Evolutionary conservation across 1,140 invertebrate genomes (phyloP).

Genomic region (Chironomus tepperi): DNA sequence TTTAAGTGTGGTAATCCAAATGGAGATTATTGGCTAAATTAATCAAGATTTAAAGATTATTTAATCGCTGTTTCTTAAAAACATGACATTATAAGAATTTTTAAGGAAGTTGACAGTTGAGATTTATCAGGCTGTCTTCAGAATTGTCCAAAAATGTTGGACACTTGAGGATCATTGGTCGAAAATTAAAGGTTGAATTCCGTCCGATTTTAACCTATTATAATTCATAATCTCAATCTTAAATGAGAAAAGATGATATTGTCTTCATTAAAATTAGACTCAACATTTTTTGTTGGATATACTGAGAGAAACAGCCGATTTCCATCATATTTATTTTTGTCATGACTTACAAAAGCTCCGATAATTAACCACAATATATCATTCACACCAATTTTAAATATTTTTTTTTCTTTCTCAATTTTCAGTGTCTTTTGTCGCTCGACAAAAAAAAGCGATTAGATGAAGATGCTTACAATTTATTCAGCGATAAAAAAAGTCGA

Average conservation of each 20-base stretch:
- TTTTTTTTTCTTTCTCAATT: background rate
- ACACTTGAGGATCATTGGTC: no score
- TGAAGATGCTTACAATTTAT: background rate
- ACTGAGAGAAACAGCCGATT: background rate
- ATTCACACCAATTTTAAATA: slow-evolving; percentile 9
- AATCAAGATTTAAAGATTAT: no score
- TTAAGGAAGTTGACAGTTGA: no score
- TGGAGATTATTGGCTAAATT: no score
- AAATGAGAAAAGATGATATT: background rate
- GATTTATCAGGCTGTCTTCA: no score
- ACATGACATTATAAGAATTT: no score
- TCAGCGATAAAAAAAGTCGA: background rate
- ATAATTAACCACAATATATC: slow-evolving; percentile 16
- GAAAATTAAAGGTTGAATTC: no score
- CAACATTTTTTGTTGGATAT: background rate
- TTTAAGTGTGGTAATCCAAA: no score
- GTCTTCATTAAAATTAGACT: slow-evolving; percentile 23
- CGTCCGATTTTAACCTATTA: background rate
- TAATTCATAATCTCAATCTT: background rate
- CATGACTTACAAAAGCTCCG: background rate
- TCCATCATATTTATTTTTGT: slow-evolving; percentile 9
- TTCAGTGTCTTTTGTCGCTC: no score
- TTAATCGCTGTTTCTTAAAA: no score
- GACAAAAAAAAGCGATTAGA: background rate
- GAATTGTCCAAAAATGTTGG: no score